Base-by-base conservation (phyloP, 2,888 invertebrate species). In the Xanthorhoe spadicearia region DNA sequence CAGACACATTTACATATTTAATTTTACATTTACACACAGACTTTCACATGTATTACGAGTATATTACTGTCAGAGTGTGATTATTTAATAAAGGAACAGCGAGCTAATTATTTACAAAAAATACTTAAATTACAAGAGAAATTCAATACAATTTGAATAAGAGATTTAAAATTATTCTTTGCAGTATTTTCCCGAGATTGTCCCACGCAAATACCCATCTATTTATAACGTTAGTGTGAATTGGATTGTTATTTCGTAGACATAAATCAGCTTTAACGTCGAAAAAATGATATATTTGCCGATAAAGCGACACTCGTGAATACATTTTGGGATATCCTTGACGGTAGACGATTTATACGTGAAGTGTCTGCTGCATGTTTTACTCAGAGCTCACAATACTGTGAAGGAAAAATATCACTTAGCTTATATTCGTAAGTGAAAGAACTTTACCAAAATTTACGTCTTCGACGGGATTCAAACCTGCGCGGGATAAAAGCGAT, bases 261-360 rank as follows among this genome's bases (percentile, higher is more conserved):
- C 73, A 83, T 87, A 87, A 86, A 87, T 88, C 86, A 86, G 79
- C 81, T 78, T 82, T 84, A 80, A 82, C 83, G 86, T 84, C 86
- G 78, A 82, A 83, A 83, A 85, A 82, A 82, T 87, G 84, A 87
- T 87, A 87, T 86, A 88, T 85, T 79, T 77, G 79, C 79, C 83
- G 84, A 87, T 87, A 86, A 87, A 85, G 82, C 79, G 85, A 85
- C 85, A 85, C 80, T 81, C 78, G 77, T 84, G 85, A 86, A 88
- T 85, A 88, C 83, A 86, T 86, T 81, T 78, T 74, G 77, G 82
- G 81, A 76, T 75, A 80, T 74, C 72, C 75, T 80, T 82, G 85
- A 86, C 83, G 78, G 80, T 80, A 66, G 70, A 70, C 61, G 67
- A 74, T 73, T 73, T 73, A 73, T 73, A 70, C 65, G 64, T 63